A percentile compares a stretch with the other conserved stretches of the same genome.
phyloP scores from a whole-genome alignment of 2,888 invertebrate species.

The Macrosoma leucophasiata region DNA sequence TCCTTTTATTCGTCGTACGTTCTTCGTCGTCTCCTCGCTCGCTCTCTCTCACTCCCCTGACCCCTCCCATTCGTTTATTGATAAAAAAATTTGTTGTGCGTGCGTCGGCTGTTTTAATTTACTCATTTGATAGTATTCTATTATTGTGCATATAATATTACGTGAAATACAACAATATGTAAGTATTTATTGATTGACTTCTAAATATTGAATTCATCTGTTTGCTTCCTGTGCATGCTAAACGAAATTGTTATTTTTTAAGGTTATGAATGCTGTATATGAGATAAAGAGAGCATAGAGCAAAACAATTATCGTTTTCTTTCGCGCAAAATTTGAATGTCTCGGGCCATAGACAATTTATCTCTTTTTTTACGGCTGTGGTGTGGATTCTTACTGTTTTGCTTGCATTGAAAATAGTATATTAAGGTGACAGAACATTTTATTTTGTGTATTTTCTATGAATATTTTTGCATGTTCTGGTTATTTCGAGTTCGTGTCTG shows the following conservation, averaged over 20 bases:
- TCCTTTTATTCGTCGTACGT: conserved; percentile 6
- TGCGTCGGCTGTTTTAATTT: conserved; percentile 3
- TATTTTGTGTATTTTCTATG: conserved; percentile 16
- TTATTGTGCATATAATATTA: conserved; percentile 8
- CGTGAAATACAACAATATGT: conserved; percentile 11
- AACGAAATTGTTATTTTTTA: conserved; percentile 11
- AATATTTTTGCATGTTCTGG: conserved; percentile 4
- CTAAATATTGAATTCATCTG: conserved; percentile 7
- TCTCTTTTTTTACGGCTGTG: conserved; percentile 16
- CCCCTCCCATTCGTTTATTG: too few relatives aligned
- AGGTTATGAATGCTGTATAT: conserved; percentile 13
- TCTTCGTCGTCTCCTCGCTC: too few relatives aligned
- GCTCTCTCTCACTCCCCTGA: too few relatives aligned
- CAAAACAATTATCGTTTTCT: conserved; percentile 15
- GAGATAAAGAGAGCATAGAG: conserved; percentile 11
- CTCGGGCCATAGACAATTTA: conserved; percentile 15
- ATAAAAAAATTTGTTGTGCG: neutral
- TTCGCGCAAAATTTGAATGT: conserved; percentile 15
- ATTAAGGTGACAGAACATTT: conserved; percentile 17
- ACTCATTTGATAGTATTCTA: conserved; percentile 3
- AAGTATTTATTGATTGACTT: conserved; percentile 11
- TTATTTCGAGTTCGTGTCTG: conserved; percentile 3
- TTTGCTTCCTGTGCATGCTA: conserved; percentile 12
- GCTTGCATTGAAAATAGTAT: conserved; percentile 16
- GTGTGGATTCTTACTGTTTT: conserved; percentile 16